These are phyloP conservation scores for Meteorus cinctellus DNA, from an alignment of 2,888 invertebrate genomes.

Conservation along the genomic window DNA sequence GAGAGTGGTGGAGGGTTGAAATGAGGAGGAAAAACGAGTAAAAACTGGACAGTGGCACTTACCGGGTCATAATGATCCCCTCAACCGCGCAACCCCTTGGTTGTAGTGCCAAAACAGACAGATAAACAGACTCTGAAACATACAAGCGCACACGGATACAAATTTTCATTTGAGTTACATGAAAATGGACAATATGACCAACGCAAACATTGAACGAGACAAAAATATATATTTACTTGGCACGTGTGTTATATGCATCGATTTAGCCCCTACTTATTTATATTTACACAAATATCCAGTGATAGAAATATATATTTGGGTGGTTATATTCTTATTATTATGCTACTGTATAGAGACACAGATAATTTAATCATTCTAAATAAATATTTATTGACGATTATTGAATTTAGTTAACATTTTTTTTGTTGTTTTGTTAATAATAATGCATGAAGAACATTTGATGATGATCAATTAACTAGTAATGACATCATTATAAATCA, in stretches of 20 bases:
- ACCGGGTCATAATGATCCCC: slow-evolving; percentile 70
- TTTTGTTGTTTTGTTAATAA: too few relatives aligned
- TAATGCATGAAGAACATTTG: too few relatives aligned
- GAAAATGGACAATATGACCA: slow-evolving; percentile 40
- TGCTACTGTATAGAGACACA: too few relatives aligned
- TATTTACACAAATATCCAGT: neutral
- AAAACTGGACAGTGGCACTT: slow-evolving; percentile 71
- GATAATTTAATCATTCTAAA: too few relatives aligned
- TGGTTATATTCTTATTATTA: too few relatives aligned
- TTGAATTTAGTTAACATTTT: too few relatives aligned
- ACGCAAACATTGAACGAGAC: neutral
- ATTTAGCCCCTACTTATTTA: neutral
- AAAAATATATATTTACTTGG: neutral
- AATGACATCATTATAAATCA: too few relatives aligned
- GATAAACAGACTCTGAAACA: slow-evolving; percentile 38
- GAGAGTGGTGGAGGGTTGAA: slow-evolving; percentile 41
- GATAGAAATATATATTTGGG: too few relatives aligned
- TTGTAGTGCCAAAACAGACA: slow-evolving; percentile 36
- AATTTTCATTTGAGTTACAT: slow-evolving; percentile 44
- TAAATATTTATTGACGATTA: too few relatives aligned
- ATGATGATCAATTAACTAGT: too few relatives aligned
- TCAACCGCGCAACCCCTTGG: slow-evolving; percentile 50
- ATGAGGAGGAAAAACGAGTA: slow-evolving; percentile 52
- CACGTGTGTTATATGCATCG: neutral
- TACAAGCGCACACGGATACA: slow-evolving; percentile 43